Percentiles rank a stretch among this genome's conserved stretches.
Evolutionary conservation across 2,888 invertebrate species (phyloP).

Genomic region (Mythimna albipuncta): DNA sequence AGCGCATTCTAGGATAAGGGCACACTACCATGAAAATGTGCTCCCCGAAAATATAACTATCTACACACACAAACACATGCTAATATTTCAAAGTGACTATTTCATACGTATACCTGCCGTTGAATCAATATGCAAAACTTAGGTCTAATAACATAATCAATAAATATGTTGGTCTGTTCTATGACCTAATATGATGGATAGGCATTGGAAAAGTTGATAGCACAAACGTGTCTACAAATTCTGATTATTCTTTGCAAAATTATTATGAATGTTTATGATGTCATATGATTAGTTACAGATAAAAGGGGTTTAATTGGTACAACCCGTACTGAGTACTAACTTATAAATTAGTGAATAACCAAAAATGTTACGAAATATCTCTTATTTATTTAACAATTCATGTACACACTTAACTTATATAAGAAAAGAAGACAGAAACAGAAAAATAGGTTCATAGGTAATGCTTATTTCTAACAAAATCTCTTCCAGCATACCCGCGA

Average conservation of each 20-base stretch:
- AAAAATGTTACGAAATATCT: background rate
- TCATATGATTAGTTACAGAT: slow-evolving; percentile 26
- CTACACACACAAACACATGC: background rate
- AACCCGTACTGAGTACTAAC: background rate
- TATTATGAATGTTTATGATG: slow-evolving; percentile 31
- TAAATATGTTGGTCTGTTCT: slow-evolving; percentile 23
- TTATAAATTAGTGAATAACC: background rate
- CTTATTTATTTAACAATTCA: too few relatives aligned
- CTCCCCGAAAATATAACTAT: background rate
- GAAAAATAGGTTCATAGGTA: too few relatives aligned
- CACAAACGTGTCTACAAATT: slow-evolving; percentile 9
- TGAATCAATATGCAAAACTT: background rate
- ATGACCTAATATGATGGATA: slow-evolving; percentile 32
- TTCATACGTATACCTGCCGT: background rate
- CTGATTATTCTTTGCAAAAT: slow-evolving; percentile 9
- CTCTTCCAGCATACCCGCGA: too few relatives aligned
- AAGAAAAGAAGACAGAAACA: too few relatives aligned
- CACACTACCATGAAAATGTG: slow-evolving; percentile 20
- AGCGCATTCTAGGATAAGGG: slow-evolving; percentile 27
- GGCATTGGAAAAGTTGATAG: slow-evolving; percentile 19
- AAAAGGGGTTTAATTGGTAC: slow-evolving; percentile 1
- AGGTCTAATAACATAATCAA: slow-evolving; percentile 14
- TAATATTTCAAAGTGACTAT: background rate
- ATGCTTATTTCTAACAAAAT: too few relatives aligned
- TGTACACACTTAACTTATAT: too few relatives aligned